These are phyloP conservation scores for Anas platyrhynchos DNA, from an alignment of 2,113 vertebrate genomes.

Conservation along the genomic window DNA sequence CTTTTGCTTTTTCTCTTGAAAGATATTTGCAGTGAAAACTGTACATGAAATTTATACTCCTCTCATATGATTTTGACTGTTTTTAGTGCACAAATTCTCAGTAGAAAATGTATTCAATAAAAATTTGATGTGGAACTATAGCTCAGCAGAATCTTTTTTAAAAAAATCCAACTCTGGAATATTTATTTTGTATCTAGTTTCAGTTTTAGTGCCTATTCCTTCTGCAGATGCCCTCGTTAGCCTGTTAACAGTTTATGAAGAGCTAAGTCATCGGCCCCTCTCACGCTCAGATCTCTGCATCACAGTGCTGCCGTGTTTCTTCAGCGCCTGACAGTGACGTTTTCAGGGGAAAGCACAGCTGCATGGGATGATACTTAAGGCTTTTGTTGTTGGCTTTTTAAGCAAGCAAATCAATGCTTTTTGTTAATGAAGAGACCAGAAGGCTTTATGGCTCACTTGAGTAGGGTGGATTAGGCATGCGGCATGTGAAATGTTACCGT, in stretches of 20 bases:
- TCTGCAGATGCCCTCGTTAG: constrained; percentile 63
- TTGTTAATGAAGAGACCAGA: neutral
- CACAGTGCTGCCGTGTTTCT: neutral
- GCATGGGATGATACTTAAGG: neutral
- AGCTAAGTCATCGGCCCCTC: neutral
- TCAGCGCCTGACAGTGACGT: neutral
- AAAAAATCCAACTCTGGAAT: constrained; percentile 73
- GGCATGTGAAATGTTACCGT: neutral
- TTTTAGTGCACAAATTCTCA: constrained; percentile 77
- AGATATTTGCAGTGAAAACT: constrained; percentile 53
- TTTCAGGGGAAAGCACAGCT: neutral
- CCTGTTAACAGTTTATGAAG: neutral
- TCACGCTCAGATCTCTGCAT: neutral
- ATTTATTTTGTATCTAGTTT: constrained; percentile 63
- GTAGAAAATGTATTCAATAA: constrained; percentile 80
- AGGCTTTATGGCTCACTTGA: neutral
- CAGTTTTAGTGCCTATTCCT: constrained; percentile 44
- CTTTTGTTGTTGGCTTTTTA: neutral
- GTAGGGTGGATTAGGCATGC: too few relatives aligned
- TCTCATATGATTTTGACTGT: constrained; percentile 68
- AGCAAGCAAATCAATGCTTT: neutral
- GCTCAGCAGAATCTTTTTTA: constrained; percentile 77
- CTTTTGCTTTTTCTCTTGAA: constrained; percentile 41
- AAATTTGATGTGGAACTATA: constrained; percentile 78
- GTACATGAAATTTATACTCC: constrained; percentile 70